Conservation (phyloP, 1,140 invertebrate genomes). For the Myzus persicae region DNA sequence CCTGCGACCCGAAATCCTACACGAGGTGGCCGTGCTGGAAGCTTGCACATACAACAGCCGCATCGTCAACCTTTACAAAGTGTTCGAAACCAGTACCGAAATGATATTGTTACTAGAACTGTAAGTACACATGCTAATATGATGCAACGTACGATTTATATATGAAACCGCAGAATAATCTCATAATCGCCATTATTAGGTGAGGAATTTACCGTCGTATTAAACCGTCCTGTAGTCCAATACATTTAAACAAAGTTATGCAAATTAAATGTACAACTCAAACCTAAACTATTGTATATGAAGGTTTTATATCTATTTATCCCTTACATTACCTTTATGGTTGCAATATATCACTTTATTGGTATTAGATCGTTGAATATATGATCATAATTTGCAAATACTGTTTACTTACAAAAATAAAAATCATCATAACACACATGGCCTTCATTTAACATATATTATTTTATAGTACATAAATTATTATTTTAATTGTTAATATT, state of each 20-base stretch:
- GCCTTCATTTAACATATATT: not conserved
- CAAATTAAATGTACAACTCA: no score
- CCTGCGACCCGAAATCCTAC: conserved; percentile 82
- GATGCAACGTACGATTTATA: not conserved
- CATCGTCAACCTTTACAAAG: conserved; percentile 87
- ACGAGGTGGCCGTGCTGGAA: conserved; percentile 90
- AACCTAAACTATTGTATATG: no score
- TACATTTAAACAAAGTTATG: no score
- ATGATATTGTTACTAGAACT: conserved; percentile 88
- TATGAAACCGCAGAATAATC: not conserved
- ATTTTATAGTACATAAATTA: not conserved
- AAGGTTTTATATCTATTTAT: not conserved
- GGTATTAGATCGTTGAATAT: not conserved
- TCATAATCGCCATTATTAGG: not conserved
- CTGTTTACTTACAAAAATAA: not conserved
- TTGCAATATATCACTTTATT: not conserved
- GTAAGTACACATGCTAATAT: conserved; percentile 69
- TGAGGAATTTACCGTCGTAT: no score
- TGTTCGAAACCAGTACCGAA: conserved; percentile 82
- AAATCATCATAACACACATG: not conserved
- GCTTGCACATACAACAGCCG: conserved; percentile 75
- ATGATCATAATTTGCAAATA: not conserved
- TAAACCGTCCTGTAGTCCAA: not conserved
- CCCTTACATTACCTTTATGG: not conserved
- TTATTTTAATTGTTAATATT: not conserved